Evolutionary conservation across 2,113 vertebrate species (phyloP).

Genomic region (Telmatochromis sp.): DNA sequence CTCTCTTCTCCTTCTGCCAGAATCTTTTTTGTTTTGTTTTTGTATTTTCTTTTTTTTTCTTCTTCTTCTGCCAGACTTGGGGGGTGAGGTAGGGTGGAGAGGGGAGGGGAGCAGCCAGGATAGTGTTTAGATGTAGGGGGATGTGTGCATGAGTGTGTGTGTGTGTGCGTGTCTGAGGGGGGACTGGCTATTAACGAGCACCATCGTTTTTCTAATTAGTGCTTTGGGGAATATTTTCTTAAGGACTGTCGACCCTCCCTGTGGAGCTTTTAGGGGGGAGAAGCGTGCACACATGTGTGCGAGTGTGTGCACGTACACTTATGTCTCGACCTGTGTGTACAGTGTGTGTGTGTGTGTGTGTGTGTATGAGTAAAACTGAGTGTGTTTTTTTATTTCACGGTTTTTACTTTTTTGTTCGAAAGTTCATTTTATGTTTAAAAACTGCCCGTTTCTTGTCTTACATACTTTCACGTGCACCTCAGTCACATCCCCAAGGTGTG

Average conservation of each 20-base stretch:
- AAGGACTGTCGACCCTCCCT: slow-evolving; percentile 68
- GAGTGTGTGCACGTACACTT: background rate
- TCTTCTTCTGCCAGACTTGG: slow-evolving; percentile 22
- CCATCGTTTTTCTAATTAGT: slow-evolving; percentile 81
- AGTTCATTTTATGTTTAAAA: background rate
- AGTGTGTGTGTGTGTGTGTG: background rate
- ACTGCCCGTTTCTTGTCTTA: background rate
- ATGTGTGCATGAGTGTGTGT: background rate
- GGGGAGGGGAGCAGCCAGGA: background rate
- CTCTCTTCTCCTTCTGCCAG: slow-evolving; percentile 65
- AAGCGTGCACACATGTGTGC: background rate
- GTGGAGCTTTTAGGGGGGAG: slow-evolving; percentile 47
- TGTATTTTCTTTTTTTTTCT: slow-evolving; percentile 28
- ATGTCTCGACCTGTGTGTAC: background rate
- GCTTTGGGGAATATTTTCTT: slow-evolving; percentile 77
- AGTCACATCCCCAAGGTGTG: background rate
- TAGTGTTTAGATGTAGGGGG: slow-evolving; percentile 4
- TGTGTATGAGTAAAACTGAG: background rate
- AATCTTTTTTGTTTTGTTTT: slow-evolving; percentile 70
- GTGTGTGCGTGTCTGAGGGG: background rate
- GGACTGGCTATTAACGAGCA: slow-evolving; percentile 72
- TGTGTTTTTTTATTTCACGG: background rate
- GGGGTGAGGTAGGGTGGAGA: background rate
- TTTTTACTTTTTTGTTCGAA: background rate
- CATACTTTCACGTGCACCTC: background rate